These are phyloP conservation scores for Drymodes brunneopygia DNA, from an alignment of 2,113 vertebrate species.

Conservation along the genomic window DNA sequence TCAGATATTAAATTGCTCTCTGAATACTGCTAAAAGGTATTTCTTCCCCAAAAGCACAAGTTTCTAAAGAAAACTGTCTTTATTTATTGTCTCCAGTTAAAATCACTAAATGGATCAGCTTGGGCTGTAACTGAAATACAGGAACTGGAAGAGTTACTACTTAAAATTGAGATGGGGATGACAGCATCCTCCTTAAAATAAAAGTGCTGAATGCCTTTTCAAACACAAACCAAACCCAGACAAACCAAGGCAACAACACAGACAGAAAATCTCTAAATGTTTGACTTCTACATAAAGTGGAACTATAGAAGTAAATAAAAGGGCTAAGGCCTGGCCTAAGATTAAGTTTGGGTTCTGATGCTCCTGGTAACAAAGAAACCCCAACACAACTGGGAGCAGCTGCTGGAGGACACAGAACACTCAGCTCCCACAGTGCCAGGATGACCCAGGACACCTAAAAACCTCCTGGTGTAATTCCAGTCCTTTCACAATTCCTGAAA, in stretches of 20 bases:
- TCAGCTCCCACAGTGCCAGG: not conserved
- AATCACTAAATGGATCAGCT: not conserved
- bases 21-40: not conserved
- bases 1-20: not conserved
- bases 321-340: not conserved
- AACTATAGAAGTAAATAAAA: conserved; percentile 31
- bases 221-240: conserved; percentile 53
- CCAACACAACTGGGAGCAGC: not conserved
- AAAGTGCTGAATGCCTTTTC: conserved; percentile 18
- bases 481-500: not conserved
- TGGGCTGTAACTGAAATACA: not conserved
- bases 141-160: not conserved
- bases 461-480: not conserved
- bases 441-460: not conserved
- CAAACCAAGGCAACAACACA: not conserved
- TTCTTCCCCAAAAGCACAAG: not conserved
- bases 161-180: not conserved
- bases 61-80: not conserved
- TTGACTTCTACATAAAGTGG: conserved; percentile 68
- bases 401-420: not conserved
- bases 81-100: not conserved
- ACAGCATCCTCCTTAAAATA: not conserved
- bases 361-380: not conserved
- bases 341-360: not conserved
- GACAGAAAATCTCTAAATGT: conserved; percentile 31